These are phyloP conservation scores for Neocrepidodera transversa DNA, from an alignment of 2,888 invertebrate species.

Conservation along the genomic window DNA sequence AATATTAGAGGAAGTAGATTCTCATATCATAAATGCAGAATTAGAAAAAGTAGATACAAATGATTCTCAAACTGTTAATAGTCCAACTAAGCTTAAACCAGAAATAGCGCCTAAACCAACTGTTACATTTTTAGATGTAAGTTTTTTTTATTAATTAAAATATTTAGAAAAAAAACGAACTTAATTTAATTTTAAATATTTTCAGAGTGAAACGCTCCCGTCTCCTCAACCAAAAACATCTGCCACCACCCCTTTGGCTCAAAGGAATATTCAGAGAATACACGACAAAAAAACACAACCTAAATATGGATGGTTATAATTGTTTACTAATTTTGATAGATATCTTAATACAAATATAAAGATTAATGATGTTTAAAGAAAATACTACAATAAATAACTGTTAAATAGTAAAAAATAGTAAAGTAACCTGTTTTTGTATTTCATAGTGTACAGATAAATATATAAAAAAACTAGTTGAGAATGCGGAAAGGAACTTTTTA, in stretches of 20 bases:
- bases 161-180: neutral
- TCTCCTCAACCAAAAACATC: slow-evolving; percentile 24
- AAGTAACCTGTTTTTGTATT: too few relatives aligned
- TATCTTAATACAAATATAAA: too few relatives aligned
- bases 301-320: slow-evolving; percentile 69
- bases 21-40: too few relatives aligned
- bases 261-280: slow-evolving; percentile 58
- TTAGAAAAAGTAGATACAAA: too few relatives aligned
- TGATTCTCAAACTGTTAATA: neutral
- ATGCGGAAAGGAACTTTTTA: too few relatives aligned
- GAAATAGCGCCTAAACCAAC: slow-evolving; percentile 5
- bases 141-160: slow-evolving; percentile 9
- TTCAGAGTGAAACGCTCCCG: neutral
- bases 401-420: too few relatives aligned
- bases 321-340: too few relatives aligned
- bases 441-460: too few relatives aligned
- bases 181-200: neutral
- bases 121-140: slow-evolving; percentile 24
- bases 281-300: slow-evolving; percentile 66
- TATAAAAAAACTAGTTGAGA: too few relatives aligned
- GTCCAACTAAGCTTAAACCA: slow-evolving; percentile 8
- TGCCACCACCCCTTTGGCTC: slow-evolving; percentile 43
- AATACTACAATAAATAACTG: too few relatives aligned
- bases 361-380: too few relatives aligned
- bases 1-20: too few relatives aligned